Conservation (phyloP, 2,797 vertebrate genomes). For the Leptoclinus maculatus region DNA sequence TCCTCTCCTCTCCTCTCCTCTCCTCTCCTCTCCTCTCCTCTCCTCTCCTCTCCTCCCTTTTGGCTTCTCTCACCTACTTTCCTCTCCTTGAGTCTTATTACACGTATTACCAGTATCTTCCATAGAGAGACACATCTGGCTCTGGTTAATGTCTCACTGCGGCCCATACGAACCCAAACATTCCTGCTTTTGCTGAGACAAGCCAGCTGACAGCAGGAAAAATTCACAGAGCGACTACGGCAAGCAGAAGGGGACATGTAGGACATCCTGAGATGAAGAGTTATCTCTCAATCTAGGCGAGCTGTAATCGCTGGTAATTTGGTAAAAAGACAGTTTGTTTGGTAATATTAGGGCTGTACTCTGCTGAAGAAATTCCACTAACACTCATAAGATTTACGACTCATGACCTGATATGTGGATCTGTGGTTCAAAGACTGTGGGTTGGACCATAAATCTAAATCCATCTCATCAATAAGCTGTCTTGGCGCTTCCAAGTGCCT, state of each 20-base stretch:
- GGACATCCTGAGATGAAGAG: not conserved
- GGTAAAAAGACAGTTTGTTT: not conserved
- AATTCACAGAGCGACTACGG: not conserved
- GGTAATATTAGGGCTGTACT: not conserved
- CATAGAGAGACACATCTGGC: slow-evolving; percentile 67
- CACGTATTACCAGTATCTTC: slow-evolving; percentile 13
- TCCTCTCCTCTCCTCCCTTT: not conserved
- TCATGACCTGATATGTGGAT: no score
- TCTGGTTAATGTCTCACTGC: slow-evolving; percentile 48
- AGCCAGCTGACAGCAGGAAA: slow-evolving; percentile 33
- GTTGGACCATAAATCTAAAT: not conserved
- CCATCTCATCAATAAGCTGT: not conserved
- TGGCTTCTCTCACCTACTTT: not conserved
- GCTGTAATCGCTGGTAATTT: not conserved
- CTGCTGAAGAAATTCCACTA: no score
- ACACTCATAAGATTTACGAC: no score
- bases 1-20: slow-evolving; percentile 15
- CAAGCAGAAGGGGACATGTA: slow-evolving; percentile 1
- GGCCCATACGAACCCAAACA: slow-evolving; percentile 52
- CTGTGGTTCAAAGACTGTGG: no score
- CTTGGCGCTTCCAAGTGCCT: not conserved
- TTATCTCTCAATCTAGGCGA: not conserved
- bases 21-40: slow-evolving; percentile 15
- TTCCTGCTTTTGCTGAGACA: slow-evolving; percentile 52
- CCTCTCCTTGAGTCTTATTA: not conserved